Evolutionary conservation across 1,140 invertebrate genomes (phyloP).

Genomic region (Drosophila pectinifera): DNA sequence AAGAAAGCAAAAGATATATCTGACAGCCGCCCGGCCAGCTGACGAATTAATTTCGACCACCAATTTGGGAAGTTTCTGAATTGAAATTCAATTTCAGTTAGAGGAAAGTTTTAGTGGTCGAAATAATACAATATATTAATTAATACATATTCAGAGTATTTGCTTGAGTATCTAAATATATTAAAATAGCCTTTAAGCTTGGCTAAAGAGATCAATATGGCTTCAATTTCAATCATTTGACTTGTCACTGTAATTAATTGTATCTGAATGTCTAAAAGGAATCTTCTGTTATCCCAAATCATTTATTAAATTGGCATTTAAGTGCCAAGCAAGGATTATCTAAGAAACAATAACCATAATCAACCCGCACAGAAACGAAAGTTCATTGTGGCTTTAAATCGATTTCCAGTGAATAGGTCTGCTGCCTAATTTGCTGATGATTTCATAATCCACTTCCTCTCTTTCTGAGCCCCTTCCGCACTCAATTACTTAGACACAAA

Average conservation of each 20-base stretch:
- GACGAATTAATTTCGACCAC: slow-evolving; percentile 22
- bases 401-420: slow-evolving; percentile 9
- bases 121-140: no score
- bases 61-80: background rate
- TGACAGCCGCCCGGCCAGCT: slow-evolving; percentile 3
- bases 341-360: slow-evolving; percentile 6
- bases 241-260: no score
- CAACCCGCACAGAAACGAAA: background rate
- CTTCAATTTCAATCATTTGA: no score
- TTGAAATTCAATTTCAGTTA: background rate
- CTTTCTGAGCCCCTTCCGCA: slow-evolving; percentile 7
- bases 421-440: slow-evolving; percentile 56
- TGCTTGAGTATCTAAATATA: no score
- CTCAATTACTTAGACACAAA: slow-evolving; percentile 54
- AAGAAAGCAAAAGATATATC: background rate
- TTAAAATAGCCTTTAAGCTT: no score
- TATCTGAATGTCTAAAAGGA: no score
- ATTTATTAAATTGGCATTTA: background rate
- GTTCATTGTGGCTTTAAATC: slow-evolving; percentile 11
- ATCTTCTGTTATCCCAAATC: background rate
- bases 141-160: no score
- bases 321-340: background rate
- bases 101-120: no score
- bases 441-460: slow-evolving; percentile 25
- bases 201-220: no score